These are phyloP conservation scores for Aethes cnicana DNA, from an alignment of 2,888 invertebrate species.

Conservation along the genomic window DNA sequence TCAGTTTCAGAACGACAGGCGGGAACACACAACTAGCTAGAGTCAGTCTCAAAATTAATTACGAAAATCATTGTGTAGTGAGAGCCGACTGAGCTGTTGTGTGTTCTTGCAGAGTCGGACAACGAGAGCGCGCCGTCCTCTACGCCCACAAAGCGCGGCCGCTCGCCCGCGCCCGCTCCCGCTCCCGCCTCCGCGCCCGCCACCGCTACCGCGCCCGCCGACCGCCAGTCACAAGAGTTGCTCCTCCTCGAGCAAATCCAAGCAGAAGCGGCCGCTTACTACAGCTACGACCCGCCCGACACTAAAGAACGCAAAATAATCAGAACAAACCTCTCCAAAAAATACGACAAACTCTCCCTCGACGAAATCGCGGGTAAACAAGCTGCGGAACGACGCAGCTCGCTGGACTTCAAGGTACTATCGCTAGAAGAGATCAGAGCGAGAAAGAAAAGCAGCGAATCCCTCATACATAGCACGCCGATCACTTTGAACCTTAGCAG, in stretches of 20 bases:
- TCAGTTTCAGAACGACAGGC: constrained; percentile 65
- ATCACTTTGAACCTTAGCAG: constrained; percentile 65
- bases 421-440: constrained; percentile 80
- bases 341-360: constrained; percentile 76
- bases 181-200: constrained; percentile 83
- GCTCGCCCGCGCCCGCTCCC: constrained; percentile 71
- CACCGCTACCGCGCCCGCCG: constrained; percentile 66
- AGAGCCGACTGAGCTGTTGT: constrained; percentile 63
- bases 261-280: constrained; percentile 88
- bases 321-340: constrained; percentile 53
- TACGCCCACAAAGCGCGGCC: constrained; percentile 76
- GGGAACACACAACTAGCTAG: constrained; percentile 69
- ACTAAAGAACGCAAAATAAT: constrained; percentile 54
- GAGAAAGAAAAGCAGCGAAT: constrained; percentile 54
- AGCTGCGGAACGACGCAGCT: constrained; percentile 45
- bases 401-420: constrained; percentile 72
- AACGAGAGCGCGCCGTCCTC: constrained; percentile 86
- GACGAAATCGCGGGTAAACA: constrained; percentile 75
- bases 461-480: constrained; percentile 48
- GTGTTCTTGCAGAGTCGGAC: constrained; percentile 91
- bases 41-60: constrained; percentile 77
- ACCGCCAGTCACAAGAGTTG: constrained; percentile 86
- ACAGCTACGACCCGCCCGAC: constrained; percentile 79
- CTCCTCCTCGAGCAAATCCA: constrained; percentile 86
- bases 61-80: constrained; percentile 68